Evolutionary conservation across 2,797 vertebrate species (phyloP).

Genomic region (Potorous gilbertii): DNA sequence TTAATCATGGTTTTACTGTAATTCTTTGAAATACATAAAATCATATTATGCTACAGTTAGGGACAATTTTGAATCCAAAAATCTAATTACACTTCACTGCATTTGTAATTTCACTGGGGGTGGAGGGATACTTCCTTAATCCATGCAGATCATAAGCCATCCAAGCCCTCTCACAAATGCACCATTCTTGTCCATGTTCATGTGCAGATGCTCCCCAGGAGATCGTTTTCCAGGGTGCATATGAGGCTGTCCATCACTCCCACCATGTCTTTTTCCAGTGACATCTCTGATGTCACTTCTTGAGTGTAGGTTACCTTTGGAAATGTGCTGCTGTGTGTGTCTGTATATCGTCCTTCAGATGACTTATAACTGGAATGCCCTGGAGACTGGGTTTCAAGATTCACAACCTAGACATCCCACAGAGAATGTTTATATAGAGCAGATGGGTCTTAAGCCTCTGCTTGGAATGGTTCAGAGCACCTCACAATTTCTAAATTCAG

Average conservation of each 20-base stretch:
- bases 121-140: not conserved
- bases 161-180: not conserved
- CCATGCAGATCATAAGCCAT: not conserved
- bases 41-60: rapidly evolving
- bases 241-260: not conserved
- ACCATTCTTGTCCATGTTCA: not conserved
- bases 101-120: not conserved
- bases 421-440: not conserved
- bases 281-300: not conserved
- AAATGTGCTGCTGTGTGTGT: not conserved
- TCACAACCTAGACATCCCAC: not conserved
- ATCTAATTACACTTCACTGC: not conserved
- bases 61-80: not conserved
- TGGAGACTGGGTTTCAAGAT: not conserved
- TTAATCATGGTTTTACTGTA: not conserved
- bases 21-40: not conserved
- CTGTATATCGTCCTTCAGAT: not conserved
- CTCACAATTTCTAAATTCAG: not conserved
- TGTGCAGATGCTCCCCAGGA: not conserved
- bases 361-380: not conserved
- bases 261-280: not conserved
- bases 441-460: not conserved
- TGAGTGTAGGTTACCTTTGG: not conserved
- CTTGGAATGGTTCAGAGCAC: not conserved
- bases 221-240: not conserved